Evolutionary conservation across 2,888 invertebrate genomes (phyloP), one percentile per base, ranked within the genome.

Genomic region (Mythimna loreyi): DNA sequence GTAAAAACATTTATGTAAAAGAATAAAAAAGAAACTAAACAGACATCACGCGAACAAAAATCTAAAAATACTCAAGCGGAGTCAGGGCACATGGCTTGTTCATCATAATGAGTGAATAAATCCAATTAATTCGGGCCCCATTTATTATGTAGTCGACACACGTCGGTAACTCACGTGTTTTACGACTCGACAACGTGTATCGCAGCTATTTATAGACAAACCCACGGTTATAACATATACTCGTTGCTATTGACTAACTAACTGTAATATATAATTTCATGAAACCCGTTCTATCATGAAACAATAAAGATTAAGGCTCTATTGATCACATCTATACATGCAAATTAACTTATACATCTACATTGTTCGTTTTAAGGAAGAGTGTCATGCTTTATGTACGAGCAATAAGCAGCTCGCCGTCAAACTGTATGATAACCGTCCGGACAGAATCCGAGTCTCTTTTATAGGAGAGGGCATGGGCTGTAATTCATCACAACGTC

Each of bases 121-220:
- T 62, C 62, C 62, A 75, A 80, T 80, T 78, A 81, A 66, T 78
- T 63, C 47, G 55, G 30, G 25, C 55, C 7, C 25, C 33, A 59
- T 81, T 65, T 53, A 72, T 76, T 78, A 67, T 53, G 47, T 30
- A 50, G 47, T 62, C 59, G 55, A 65, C 71, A 56, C 58, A 36
- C 56, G 49, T 66, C 50, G 53, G 21, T 78, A 78, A 66, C 49
- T 81, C 61, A 52, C 56, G 21, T 57, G 25, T 40, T 78, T 78
- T 78, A 81, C 64, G 67, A 61, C 56, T 23, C 57, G 62, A 59
- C 61, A 66, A 72, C 67, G 49, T 62, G 58, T 16, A 50, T 40
- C 55, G 50, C 16, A 16, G 16, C 30, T 67, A 72, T 81, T 64
- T 81, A 66, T 81, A 78, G 78, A 45, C 45, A 40, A 53, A 52